Base-by-base conservation (phyloP, 2,888 invertebrate genomes). In the Linhomoeus sp. region DNA sequence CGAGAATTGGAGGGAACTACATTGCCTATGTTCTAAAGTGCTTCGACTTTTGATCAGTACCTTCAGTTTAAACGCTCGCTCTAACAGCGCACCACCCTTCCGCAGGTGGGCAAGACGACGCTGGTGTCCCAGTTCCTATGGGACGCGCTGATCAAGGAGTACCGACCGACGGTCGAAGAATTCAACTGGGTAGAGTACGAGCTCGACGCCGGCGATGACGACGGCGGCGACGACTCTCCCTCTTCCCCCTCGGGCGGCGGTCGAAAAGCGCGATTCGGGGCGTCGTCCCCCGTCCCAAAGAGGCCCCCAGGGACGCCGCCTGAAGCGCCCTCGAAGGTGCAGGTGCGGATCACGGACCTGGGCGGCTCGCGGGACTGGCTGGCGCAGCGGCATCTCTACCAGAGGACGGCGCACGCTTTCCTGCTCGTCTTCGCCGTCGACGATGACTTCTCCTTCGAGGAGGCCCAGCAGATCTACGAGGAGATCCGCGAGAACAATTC, bases 121-220 rank as follows among this genome's bases (percentile, higher is more conserved):
- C 50, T 61, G 45, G 60, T 61, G 19, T 56, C 55, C 14, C 61
- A 61, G 42, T 61, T 59, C 47, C 48, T 61, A n/a, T 61, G 59
- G 60, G 53, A 55, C 23, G 52, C 50, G 29, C 61, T 58, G 47
- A 48, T 60, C 15, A 43, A 45, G 26, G 58, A 59, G 14, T 62
- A 62, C 50, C 49, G 50, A n/a, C 57, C 62, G 7, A 62, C 62
- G 1, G 58, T 62, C 1, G 62, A 62, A 48, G 62, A 62, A 44
- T 63, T 63, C 50, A 57, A 63, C 49, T 62, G 62, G 62, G 55
- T 62, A 40, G 62, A 62, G 48, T 62, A 63, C 50, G 62, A 58
- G 25, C 42, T 51, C 12, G 29, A 29, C 29, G n/a, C n/a, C n/a
- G 52, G 51, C 22, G 50, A 52, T 38, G 52, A 50, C 17, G 25